Evolutionary conservation across 2,113 vertebrate genomes (phyloP), one percentile per base, ranked within the genome.

Genomic region (Symphodus melops): DNA sequence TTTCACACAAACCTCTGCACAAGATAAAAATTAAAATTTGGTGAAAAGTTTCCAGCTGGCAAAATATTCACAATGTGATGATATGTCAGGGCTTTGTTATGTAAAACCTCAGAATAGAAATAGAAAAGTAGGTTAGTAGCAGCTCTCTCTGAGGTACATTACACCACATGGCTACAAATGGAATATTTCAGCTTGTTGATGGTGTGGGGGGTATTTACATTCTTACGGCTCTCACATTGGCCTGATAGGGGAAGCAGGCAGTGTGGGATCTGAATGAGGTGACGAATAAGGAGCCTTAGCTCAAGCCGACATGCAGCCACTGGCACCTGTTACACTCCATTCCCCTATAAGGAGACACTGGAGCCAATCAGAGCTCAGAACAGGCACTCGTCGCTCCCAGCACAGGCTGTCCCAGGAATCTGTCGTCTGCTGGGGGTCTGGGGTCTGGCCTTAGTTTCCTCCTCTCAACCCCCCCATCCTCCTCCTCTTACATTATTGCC

Each of bases 331-430:
- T 88, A 82, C 82, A 81, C 90, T 86, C 77, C 76, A 94, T 85
- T 89, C 84, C 94, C 94, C 91, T 95, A 95, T 92, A 95, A 95
- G 94, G 94, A 94, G 82, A 94, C 82, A 72, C 72, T 42, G 78
- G 87, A 88, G 87, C 94, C 94, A 94, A 95, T 95, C 92, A 92
- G 87, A 91, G 81, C 46, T 39, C 72, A 77, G 89, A 19, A 79
- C 72, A 21, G 33, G n/a, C 33, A 8, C n/a, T 20, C 28, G 51
- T 73, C 44, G 51, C 68, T 69, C 62, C 63, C 41, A 25, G 75
- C 83, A 79, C 81, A 81, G 72, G 85, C 77, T 65, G 20, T 82
- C 78, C 73, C 59, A 12, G 74, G 68, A 82, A 87, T 90, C 87
- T 83, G 80, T 83, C 81, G 63, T 64, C 83, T 79, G 86, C 65